Evolutionary conservation across 2,113 vertebrate species (phyloP).

Genomic region (Melanerpes aurifrons): DNA sequence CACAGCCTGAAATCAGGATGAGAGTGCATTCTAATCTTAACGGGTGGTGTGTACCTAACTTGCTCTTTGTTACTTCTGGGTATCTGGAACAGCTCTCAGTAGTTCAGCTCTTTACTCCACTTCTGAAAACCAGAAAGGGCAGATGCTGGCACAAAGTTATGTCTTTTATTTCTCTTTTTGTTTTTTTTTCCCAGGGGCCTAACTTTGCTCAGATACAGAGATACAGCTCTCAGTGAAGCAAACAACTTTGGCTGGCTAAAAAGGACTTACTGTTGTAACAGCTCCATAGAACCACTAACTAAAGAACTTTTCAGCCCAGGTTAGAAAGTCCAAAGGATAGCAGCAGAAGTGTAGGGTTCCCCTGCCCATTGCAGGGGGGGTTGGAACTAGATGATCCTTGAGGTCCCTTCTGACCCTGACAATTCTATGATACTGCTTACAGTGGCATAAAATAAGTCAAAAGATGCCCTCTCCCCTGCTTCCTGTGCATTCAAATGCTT

Average conservation of each 20-base stretch:
- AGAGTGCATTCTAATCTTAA: conserved; percentile 46
- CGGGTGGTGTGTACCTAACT: background rate
- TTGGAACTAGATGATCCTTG: no score
- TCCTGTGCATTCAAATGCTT: background rate
- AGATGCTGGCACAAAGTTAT: background rate
- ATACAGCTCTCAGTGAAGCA: background rate
- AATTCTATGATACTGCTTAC: background rate
- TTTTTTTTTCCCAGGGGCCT: background rate
- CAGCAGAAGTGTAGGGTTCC: background rate
- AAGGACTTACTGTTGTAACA: background rate
- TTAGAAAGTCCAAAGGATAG: background rate
- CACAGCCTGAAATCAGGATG: conserved; percentile 61
- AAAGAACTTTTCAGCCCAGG: background rate
- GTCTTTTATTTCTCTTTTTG: background rate
- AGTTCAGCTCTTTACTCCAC: background rate
- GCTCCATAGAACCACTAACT: background rate
- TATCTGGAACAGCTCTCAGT: background rate
- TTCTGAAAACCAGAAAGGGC: background rate
- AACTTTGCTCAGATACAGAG: background rate
- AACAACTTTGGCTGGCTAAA: background rate
- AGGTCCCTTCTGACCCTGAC: no score
- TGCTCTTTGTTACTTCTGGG: background rate
- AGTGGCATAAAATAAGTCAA: background rate
- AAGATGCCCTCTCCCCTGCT: background rate
- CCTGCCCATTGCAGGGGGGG: no score